These are phyloP conservation scores for Saccopteryx leptura DNA, from an alignment of 2,113 vertebrate species.

Conservation along the genomic window DNA sequence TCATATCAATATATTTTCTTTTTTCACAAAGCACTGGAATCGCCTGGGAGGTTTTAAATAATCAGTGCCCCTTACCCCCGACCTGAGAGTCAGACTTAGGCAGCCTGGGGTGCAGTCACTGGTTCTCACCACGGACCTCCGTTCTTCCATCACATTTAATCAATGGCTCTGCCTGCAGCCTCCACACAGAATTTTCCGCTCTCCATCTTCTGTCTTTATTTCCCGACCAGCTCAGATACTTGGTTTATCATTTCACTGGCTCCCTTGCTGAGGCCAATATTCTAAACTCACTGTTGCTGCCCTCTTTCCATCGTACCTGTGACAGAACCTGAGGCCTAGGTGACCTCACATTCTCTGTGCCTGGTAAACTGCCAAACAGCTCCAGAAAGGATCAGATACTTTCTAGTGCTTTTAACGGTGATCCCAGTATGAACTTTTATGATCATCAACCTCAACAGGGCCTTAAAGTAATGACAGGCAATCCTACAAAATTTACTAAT, in stretches of 20 bases:
- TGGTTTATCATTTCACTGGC: not conserved
- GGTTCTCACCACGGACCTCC: not conserved
- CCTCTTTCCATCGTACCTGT: not conserved
- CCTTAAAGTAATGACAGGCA: not conserved
- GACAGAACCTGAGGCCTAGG: not conserved
- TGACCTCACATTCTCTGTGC: not conserved
- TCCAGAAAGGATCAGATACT: not conserved
- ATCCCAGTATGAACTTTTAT: not conserved
- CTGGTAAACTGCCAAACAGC: not conserved
- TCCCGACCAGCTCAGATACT: not conserved
- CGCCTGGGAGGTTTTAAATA: not conserved
- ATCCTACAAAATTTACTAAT: not conserved
- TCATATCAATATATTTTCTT: not conserved
- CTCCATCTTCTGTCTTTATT: not conserved
- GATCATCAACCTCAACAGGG: not conserved
- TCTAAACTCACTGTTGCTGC: not conserved
- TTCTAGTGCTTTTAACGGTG: not conserved
- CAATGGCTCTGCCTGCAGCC: not conserved
- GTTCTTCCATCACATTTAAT: not conserved
- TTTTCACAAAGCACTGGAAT: not conserved
- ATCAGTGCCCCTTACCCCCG: not conserved
- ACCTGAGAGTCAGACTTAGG: not conserved
- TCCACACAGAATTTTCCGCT: not conserved
- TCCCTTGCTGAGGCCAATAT: not conserved
- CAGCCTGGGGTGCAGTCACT: not conserved